phyloP scores from a whole-genome alignment of 2,888 invertebrate species.

The Stegana nigrithorax region DNA sequence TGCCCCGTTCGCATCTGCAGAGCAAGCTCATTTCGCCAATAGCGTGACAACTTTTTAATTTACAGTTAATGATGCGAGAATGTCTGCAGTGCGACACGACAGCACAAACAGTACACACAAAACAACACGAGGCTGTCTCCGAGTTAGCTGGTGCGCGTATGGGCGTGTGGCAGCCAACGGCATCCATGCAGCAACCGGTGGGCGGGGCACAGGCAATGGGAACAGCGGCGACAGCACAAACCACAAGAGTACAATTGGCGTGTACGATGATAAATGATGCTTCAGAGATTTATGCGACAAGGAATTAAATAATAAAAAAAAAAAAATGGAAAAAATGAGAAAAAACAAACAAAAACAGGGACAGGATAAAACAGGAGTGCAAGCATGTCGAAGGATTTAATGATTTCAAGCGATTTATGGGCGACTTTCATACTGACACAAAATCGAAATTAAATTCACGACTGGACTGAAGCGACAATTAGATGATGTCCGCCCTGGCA shows the following conservation, averaged over 20 bases:
- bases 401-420: slow-evolving; percentile 29
- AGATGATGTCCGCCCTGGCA: no score
- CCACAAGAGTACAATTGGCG: slow-evolving; percentile 23
- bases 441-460: slow-evolving; percentile 7
- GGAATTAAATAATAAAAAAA: slow-evolving; percentile 16
- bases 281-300: slow-evolving; percentile 26
- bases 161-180: slow-evolving; percentile 7
- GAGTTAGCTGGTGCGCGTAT: background rate
- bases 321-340: slow-evolving; percentile 1
- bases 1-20: background rate
- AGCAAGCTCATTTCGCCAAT: no score
- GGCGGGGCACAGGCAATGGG: background rate
- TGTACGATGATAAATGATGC: slow-evolving; percentile 32
- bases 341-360: background rate
- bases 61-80: slow-evolving; percentile 44
- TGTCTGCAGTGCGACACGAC: slow-evolving; percentile 28
- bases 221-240: slow-evolving; percentile 14
- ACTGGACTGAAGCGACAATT: background rate
- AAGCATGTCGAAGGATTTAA: slow-evolving; percentile 6
- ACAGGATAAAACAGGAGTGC: background rate
- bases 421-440: slow-evolving; percentile 12
- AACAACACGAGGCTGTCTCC: background rate
- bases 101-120: background rate
- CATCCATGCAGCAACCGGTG: slow-evolving; percentile 3
- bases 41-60: slow-evolving; percentile 37